These are phyloP conservation scores for Micrastur ruficollis DNA, from an alignment of 2,797 vertebrate genomes.

Conservation along the genomic window DNA sequence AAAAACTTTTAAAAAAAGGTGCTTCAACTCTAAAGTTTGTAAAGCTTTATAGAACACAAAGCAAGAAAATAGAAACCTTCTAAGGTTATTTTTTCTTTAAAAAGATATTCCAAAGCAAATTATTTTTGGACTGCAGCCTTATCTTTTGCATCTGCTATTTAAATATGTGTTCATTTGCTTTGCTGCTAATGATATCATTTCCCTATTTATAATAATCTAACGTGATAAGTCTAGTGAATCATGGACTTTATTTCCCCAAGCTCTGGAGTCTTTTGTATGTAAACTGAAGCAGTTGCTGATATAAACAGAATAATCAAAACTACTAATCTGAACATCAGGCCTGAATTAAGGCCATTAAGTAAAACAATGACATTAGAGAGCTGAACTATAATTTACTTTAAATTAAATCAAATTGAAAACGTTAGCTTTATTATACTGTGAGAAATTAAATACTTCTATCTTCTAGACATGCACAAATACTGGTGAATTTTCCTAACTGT, in stretches of 20 bases:
- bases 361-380: conserved; percentile 22
- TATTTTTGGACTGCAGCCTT: not conserved
- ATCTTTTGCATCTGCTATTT: not conserved
- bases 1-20: not conserved
- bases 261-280: not conserved
- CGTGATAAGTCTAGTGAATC: not conserved
- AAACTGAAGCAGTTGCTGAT: not conserved
- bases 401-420: conserved; percentile 46
- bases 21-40: not conserved
- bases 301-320: conserved; percentile 13
- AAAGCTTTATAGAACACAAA: not conserved
- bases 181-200: conserved; percentile 31
- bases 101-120: not conserved
- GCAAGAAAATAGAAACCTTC: not conserved
- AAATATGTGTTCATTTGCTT: not conserved
- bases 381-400: conserved; percentile 37
- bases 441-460: conserved; percentile 23
- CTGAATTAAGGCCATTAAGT: conserved; percentile 20
- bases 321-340: conserved; percentile 8
- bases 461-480: not conserved
- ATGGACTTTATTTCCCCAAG: not conserved
- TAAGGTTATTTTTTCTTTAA: not conserved
- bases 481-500: not conserved
- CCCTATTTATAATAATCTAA: conserved; percentile 17
- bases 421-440: conserved; percentile 11